A percentile compares a stretch with the other conserved stretches of the same genome.
Evolutionary conservation across 2,888 invertebrate genomes (phyloP).

Genomic region (Brachylomia viminalis): DNA sequence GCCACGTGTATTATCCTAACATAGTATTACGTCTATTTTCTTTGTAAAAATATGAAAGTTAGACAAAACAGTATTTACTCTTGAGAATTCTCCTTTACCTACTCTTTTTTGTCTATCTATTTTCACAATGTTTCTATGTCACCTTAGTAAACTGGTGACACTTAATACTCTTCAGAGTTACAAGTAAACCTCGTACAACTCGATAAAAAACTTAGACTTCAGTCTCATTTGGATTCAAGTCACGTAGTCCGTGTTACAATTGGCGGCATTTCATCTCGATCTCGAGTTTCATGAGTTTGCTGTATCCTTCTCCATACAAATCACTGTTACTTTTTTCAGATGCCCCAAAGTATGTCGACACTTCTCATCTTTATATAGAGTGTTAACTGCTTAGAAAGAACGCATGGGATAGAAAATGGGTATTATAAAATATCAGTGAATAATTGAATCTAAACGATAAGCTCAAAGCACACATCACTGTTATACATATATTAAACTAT

Average conservation of each 20-base stretch:
- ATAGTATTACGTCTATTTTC: not conserved
- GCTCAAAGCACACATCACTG: not conserved
- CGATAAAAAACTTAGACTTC: constrained; percentile 42
- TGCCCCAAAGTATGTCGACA: constrained; percentile 44
- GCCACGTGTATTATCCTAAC: not conserved
- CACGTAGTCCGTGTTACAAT: constrained; percentile 66
- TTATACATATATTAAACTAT: not conserved
- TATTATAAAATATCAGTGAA: not conserved
- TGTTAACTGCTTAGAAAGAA: constrained; percentile 19
- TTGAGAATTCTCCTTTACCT: not conserved
- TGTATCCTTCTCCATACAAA: constrained; percentile 63
- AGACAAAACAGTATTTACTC: not conserved
- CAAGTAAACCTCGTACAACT: constrained; percentile 29
- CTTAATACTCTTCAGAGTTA: constrained; percentile 35
- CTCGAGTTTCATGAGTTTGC: constrained; percentile 66
- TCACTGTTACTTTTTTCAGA: constrained; percentile 63
- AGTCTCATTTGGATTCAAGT: constrained; percentile 58
- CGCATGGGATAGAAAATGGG: not conserved
- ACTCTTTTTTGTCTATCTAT: not conserved
- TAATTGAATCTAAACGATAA: not conserved
- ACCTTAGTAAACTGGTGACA: constrained; percentile 41
- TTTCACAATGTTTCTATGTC: constrained; percentile 19
- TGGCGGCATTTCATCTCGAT: constrained; percentile 67
- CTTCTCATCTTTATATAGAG: constrained; percentile 17
- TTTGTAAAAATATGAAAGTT: not conserved